Percentiles rank a stretch among this genome's conserved stretches.
Evolutionary conservation across 2,888 invertebrate species (phyloP).

Genomic region (Lochmaea crataegi): DNA sequence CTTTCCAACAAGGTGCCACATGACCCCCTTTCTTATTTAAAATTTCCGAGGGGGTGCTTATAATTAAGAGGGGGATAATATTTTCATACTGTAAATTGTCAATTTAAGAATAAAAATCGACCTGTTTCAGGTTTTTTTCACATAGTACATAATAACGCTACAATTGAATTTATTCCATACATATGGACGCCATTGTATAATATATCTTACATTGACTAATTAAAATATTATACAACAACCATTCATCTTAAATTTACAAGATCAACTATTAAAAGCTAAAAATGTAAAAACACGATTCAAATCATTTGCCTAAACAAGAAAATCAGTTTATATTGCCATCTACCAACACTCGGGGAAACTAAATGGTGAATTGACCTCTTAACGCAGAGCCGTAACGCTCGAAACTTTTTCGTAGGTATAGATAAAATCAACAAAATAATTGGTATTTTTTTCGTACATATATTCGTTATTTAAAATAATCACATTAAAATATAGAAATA

Average conservation of each 20-base stretch:
- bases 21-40: no score
- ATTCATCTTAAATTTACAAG: not conserved
- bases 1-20: no score
- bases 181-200: no score
- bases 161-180: no score
- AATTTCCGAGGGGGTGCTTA: no score
- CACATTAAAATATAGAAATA: not conserved
- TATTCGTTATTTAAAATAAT: not conserved
- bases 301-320: not conserved
- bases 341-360: not conserved
- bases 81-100: no score
- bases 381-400: not conserved
- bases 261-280: not conserved
- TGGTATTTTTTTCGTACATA: not conserved
- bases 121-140: no score
- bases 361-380: not conserved
- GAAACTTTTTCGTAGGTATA: not conserved
- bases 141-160: no score
- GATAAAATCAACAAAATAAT: not conserved
- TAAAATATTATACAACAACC: no score
- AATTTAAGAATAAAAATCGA: no score
- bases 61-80: no score
- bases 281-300: not conserved
- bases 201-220: no score
- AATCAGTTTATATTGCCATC: not conserved